Base-by-base conservation (phyloP, 2,888 invertebrate species). In the Gordius sp. region DNA sequence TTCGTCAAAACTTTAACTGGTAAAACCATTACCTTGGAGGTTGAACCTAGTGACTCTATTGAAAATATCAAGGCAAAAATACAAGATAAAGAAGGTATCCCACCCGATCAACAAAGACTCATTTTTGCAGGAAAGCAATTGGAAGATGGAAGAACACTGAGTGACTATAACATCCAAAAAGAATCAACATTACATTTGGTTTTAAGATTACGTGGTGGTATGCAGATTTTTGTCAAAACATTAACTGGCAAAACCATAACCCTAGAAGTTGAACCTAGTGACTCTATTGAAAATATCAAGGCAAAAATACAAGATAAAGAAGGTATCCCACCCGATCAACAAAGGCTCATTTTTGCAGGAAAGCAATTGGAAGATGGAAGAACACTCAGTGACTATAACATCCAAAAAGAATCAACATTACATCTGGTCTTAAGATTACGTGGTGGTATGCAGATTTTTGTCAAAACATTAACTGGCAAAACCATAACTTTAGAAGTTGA, bases 171-270 rank as follows among this genome's bases (percentile, higher is more conserved):
- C 62, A 76, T 77, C 60, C 76, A 76, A 62, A 76, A 77, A 61
- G 75, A 65, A 62, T 47, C 8, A 20, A n/a, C n/a, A n/a, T n/a
- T n/a, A n/a, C n/a, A n/a, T n/a, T n/a, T n/a, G n/a, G n/a, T n/a
- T n/a, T n/a, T n/a, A n/a, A n/a, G n/a, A n/a, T n/a, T n/a, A n/a
- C n/a, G n/a, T n/a, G n/a, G n/a, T n/a, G n/a, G n/a, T n/a, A 86
- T 86, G 86, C 89, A 91, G 77, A 89, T 91, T 73, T 91, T 86
- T 71, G 85, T 86, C 62, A 86, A 86, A 74, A 86, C 85, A 64
- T 76, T 85, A 56, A 84, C 83, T 65, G 84, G 84, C 65, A 86
- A 85, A 72, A 85, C 85, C 69, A 84, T 85, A 68, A 82, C 83
- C 68, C 77, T 83, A 61, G 82, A 83, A 75, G 83, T 83, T 61